Evolutionary conservation across 1,140 invertebrate genomes (phyloP), one percentile per base, ranked within the genome.

Genomic region (Zaprionus capensis): DNA sequence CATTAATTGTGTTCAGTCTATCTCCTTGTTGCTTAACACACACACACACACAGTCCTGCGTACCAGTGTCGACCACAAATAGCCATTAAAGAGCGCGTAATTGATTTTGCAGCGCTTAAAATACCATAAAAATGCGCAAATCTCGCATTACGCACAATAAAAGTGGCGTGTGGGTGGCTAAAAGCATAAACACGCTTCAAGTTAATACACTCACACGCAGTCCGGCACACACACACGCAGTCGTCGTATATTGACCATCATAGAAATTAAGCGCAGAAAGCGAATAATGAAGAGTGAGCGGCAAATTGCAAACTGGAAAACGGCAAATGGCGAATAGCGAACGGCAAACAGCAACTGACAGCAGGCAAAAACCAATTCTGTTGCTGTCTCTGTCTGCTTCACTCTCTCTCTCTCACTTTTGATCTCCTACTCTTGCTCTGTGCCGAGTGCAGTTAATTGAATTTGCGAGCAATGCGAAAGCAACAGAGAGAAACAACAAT

Each of bases 401-500:
- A 14, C 20, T 24, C 20, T 14, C 20, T 12, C 46, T 22, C 7
- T 22, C 4, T 22, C 4, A 7, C 11, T 51, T 14, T 51, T 51
- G 20, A 1, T 12, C 41, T 46, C 4, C 46, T 9, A 46, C 41
- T 46, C 20, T 51, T 24, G 46, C 46, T 24, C 11, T 24, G 72
- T 82, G 64, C 67, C 76, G 70, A 83, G 74, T 78, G 81, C 74
- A 78, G 82, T 81, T 84, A 84, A 84, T 84, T 84, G 82, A 84
- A 84, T 84, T 71, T 75, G 66, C 55, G 51, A 66, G 64, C 38
- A 59, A 61, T 28, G 22, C 36, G 34, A 41, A 56, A 53, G 63
- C 17, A 12, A 26, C 28, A 59, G 24, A 22, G 36, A 46, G 20
- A 31, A 46, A 36, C 14, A 44, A 59, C 31, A 69, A 61, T 59